Percentiles rank a stretch among this genome's conserved stretches.
Conservation (phyloP, 2,113 vertebrate genomes). For the Lepus timidus region DNA sequence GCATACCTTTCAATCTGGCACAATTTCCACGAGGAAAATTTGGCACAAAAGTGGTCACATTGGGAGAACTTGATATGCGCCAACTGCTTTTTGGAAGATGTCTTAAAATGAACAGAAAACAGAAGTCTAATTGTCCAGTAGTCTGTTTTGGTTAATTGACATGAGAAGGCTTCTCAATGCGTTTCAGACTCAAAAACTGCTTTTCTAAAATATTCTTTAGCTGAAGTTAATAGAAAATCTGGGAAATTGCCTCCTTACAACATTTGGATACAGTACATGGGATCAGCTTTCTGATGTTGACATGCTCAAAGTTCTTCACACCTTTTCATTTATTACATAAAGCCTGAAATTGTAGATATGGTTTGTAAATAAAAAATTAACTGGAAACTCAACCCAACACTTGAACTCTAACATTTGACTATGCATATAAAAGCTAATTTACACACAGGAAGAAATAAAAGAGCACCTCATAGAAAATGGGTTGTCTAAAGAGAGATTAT, state of each 20-base stretch:
- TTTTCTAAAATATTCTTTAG: conserved; percentile 31
- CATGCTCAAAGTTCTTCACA: neutral
- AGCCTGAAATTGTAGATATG: neutral
- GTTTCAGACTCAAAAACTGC: neutral
- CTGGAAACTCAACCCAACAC: neutral
- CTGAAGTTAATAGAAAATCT: neutral
- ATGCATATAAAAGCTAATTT: neutral
- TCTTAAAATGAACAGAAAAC: conserved; percentile 22
- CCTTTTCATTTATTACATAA: neutral
- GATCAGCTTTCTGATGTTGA: neutral
- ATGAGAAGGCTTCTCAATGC: neutral
- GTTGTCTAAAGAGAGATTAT: neutral
- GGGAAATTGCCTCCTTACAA: neutral
- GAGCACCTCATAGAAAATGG: neutral
- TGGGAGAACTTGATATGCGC: neutral
- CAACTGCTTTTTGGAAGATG: conserved; percentile 13
- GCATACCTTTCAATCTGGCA: neutral
- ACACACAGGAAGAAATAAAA: neutral
- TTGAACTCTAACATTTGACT: neutral
- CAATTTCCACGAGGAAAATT: neutral
- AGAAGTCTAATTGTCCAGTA: neutral
- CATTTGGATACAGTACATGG: neutral
- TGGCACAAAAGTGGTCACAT: neutral
- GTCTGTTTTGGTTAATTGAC: neutral
- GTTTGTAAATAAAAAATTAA: neutral